Evolutionary conservation across 1,140 invertebrate species (phyloP).

Genomic region (Drosophila sp.): DNA sequence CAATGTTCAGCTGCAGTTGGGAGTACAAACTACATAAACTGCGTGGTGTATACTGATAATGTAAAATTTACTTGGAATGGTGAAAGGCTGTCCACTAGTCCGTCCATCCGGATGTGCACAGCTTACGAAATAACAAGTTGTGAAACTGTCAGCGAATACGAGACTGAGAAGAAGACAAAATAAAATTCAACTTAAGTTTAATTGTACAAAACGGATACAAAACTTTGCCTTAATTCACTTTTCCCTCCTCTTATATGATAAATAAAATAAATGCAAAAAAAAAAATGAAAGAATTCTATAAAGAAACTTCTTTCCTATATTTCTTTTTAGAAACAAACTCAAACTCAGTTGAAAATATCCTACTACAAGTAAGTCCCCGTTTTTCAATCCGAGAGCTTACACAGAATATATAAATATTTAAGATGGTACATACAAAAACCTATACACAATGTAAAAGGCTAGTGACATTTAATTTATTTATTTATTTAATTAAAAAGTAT

Average conservation of each 20-base stretch:
- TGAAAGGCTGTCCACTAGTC: background rate
- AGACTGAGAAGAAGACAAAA: slow-evolving; percentile 6
- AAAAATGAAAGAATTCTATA: no score
- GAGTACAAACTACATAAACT: slow-evolving; percentile 10
- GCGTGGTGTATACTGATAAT: slow-evolving; percentile 68
- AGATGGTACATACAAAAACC: no score
- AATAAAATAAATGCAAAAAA: background rate
- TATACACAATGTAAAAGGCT: no score
- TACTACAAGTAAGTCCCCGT: no score
- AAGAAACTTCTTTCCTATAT: no score
- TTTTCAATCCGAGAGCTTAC: no score
- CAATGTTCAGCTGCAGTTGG: slow-evolving; percentile 51
- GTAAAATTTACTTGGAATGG: slow-evolving; percentile 34
- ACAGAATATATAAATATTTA: no score
- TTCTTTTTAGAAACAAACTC: no score
- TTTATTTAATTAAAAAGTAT: no score
- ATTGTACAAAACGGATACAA: slow-evolving; percentile 55
- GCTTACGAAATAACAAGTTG: slow-evolving; percentile 47
- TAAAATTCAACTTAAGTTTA: slow-evolving; percentile 55
- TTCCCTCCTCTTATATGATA: background rate
- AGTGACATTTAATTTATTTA: no score
- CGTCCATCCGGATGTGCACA: slow-evolving; percentile 12
- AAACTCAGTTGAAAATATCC: no score
- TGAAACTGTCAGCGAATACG: background rate
- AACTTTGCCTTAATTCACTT: slow-evolving; percentile 31